Base-by-base conservation (phyloP, 1,140 invertebrate species). In the Ceratosolen fusciceps region DNA sequence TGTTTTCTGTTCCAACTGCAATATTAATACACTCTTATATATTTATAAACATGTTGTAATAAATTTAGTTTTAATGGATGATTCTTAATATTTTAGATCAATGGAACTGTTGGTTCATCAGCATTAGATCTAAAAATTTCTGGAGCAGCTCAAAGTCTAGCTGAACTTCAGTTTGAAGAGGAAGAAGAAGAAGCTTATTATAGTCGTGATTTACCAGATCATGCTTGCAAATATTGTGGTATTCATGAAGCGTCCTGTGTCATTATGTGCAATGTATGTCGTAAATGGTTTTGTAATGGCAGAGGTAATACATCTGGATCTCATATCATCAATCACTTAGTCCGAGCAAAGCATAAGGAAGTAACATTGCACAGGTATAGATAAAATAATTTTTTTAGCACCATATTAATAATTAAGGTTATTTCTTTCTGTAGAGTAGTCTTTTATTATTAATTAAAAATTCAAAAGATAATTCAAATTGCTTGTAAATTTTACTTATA, bases 241-340 rank as follows among this genome's bases (percentile, higher is more conserved):
- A 98, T 99, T 82, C 97, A 99, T 91, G 99, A 99, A 88, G 98
- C 98, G 2, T 94, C 96, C 78, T 98, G 96, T 83, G 98, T 99
- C 47, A 98, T 99, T 29, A 97, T 97, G 94, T 99, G 99, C 89
- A 99, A 99, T 88, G 93, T 97, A 56, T 99, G 98, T 87, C 98
- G 98, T 84, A 99, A 99, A 88, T 99, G 99, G 99, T 99, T 99
- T 88, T 99, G 99, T 88, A 99, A 99, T 93, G 98, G 98, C 9
- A 93, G 98, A 82, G 98, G 98, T 5, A 98, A 98, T 87, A 99
- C 98, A 5, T 98, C 97, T 21, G 98, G 98, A 2, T 99, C 98
- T 70, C 99, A 99, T 85, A 99, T 99, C 81, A 97, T 99, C 80
- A 99, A 99, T 90, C 99, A 99, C 91, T 91, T 99, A 84, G 98